These are phyloP conservation scores for Thymallus thymallus DNA, from an alignment of 2,113 vertebrate genomes.

Conservation along the genomic window DNA sequence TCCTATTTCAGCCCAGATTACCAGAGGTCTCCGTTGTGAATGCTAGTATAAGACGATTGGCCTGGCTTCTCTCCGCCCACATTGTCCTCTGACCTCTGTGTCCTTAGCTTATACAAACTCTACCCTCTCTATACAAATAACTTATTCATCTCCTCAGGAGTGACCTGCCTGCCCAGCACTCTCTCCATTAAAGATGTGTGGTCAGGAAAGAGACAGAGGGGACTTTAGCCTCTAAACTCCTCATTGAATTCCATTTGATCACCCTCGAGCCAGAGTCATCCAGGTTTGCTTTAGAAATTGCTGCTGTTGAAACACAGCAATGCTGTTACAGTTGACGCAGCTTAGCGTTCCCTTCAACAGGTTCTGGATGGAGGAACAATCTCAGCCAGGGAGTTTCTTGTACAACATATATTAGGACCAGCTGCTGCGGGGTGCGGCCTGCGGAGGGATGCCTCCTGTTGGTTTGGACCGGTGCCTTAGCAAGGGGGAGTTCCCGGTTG, in stretches of 20 bases:
- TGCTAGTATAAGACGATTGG: background rate
- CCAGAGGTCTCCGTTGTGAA: background rate
- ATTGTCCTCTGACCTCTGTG: background rate
- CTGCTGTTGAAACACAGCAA: background rate
- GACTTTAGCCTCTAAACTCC: constrained; percentile 36
- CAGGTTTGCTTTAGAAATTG: background rate
- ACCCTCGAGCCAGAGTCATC: background rate
- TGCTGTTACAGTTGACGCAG: constrained; percentile 10
- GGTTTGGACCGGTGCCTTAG: constrained; percentile 19
- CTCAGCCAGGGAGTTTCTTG: constrained; percentile 57
- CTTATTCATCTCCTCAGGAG: background rate
- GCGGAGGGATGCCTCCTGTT: constrained; percentile 6
- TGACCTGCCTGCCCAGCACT: constrained; percentile 11
- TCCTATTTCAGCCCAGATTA: background rate
- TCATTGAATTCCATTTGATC: constrained; percentile 7
- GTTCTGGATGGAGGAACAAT: constrained; percentile 58
- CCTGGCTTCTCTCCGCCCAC: background rate
- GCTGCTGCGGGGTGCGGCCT: constrained; percentile 38
- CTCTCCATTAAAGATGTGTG: constrained; percentile 5
- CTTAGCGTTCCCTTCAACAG: constrained; percentile 15
- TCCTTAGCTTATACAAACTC: constrained; percentile 10
- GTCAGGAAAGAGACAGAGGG: constrained; percentile 6
- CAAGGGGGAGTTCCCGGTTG: constrained; percentile 1
- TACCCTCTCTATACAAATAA: constrained; percentile 5
- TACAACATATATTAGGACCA: constrained; percentile 67